Base-by-base conservation (phyloP, 2,888 invertebrate genomes). In the Perdita meconis region DNA sequence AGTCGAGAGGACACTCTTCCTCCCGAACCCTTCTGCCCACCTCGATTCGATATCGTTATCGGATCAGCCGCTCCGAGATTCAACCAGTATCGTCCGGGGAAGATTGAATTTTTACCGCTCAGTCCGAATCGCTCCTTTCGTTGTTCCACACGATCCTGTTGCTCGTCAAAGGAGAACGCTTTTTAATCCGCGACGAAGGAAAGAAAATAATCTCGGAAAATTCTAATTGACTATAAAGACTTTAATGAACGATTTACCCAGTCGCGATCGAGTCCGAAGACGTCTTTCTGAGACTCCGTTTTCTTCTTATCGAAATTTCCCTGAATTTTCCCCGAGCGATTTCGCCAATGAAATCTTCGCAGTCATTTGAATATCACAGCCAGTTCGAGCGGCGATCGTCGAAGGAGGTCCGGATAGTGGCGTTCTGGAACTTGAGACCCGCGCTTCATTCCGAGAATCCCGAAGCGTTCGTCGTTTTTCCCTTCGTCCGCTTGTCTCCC, bases 1-100 rank as follows among this genome's bases (percentile, higher is more conserved):
- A 19, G 22, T 44, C 44, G 44, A n/a, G n/a, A n/a, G 16, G n/a
- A n/a, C 19, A 59, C 50, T 30, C 47, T 10, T 26, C 24, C 38
- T 47, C 34, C 60, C 44, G 36, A 44, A 66, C 56, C 36, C 53
- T 70, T 50, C 42, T 57, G 26, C 24, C 53, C 65, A 51, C 22
- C 30, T 59, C 44, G 60, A 26, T 47, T 47, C 53, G 68, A 73
- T 63, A 30, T 38, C 53, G 59, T 59, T 42, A 38, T 44, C 65
- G 59, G 38, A 63, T 65, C 71, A n/a, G n/a, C 2, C 44, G 69
- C 55, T 19, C n/a, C 5, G 55, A 53, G 55, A 64, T 38, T 64
- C 56, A 30, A 47, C 65, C 56, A 36, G 69, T 19, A 38, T 47
- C 24, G 38, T 3, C 12, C 30, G 22, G 34, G 56, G 24, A 8